Base-by-base conservation (phyloP, 2,797 vertebrate genomes). In the Sparidentex hasta region DNA sequence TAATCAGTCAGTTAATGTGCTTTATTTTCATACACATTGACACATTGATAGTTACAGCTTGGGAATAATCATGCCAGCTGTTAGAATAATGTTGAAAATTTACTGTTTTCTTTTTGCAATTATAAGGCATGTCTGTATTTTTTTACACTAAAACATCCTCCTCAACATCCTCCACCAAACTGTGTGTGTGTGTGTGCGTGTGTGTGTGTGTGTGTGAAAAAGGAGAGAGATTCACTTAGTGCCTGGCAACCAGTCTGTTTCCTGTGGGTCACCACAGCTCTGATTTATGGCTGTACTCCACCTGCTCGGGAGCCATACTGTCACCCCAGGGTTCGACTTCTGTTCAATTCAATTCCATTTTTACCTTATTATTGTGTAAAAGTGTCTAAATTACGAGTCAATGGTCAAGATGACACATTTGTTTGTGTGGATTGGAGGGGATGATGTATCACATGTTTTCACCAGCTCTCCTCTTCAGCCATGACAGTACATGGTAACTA, bases 211-310 rank as follows among this genome's bases (percentile, higher is more conserved):
- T 51, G 41, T 71, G 58, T 69, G 18, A 43, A 7, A 17, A 21
- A 55, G n/a, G n/a, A 75, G 47, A 67, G 21, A 70, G 33, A 20
- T 57, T 29, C 56, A 71, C 58, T 74, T 44, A 51, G 59, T 5
- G 2, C 65, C 82, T 76, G 48, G 70, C 72, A 84, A 71, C 54
- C 46, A 58, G 25, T 68, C 62, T 83, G 58, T 74, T 83, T 71
- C 81, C 70, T 66, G 21, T 74, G 83, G 82, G 68, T 87, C 78
- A 54, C 78, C 75, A 63, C 56, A 51, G 68, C 76, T 84, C 43
- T 87, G 88, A 93, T 93, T 91, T 90, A 92, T 90, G 57, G 43
- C 69, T 52, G 25, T 29, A 27, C 74, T 69, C 78, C n/a, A 68
- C 76, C 76, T 83, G 83, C 62, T 82, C 16, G 65, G 69, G 68